These are phyloP conservation scores for Branchinecta lynchi DNA, from an alignment of 1,140 invertebrate species.

Conservation along the genomic window DNA sequence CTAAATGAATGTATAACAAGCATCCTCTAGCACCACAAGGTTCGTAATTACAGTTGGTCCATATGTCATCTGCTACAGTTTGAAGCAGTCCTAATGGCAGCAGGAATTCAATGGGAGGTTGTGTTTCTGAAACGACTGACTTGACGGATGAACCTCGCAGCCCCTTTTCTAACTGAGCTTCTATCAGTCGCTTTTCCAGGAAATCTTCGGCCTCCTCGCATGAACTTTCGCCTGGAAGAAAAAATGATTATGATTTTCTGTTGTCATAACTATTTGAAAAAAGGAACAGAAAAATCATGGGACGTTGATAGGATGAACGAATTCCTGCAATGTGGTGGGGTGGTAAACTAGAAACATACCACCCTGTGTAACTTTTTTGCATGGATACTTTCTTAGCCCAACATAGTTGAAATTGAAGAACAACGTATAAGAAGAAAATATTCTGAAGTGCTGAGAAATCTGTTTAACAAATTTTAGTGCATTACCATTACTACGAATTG, in stretches of 20 bases:
- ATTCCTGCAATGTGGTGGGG: too few relatives aligned
- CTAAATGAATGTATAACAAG: background rate
- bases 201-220: background rate
- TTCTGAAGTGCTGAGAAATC: too few relatives aligned
- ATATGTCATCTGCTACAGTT: background rate
- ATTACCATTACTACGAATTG: too few relatives aligned
- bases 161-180: background rate
- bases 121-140: background rate
- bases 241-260: background rate
- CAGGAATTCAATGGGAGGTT: background rate
- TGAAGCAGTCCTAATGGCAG: background rate
- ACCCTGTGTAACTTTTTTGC: too few relatives aligned
- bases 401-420: too few relatives aligned
- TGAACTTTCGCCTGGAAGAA: background rate
- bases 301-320: too few relatives aligned
- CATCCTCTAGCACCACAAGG: conserved; percentile 10
- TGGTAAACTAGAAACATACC: too few relatives aligned
- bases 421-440: too few relatives aligned
- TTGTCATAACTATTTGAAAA: background rate
- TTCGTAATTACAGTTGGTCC: background rate
- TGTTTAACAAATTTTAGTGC: too few relatives aligned
- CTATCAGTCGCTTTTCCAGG: background rate
- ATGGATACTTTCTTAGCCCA: too few relatives aligned
- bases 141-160: background rate
- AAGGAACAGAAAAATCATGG: too few relatives aligned